Conservation (phyloP, 2,113 vertebrate species). For the Rousettus leschenaultii region DNA sequence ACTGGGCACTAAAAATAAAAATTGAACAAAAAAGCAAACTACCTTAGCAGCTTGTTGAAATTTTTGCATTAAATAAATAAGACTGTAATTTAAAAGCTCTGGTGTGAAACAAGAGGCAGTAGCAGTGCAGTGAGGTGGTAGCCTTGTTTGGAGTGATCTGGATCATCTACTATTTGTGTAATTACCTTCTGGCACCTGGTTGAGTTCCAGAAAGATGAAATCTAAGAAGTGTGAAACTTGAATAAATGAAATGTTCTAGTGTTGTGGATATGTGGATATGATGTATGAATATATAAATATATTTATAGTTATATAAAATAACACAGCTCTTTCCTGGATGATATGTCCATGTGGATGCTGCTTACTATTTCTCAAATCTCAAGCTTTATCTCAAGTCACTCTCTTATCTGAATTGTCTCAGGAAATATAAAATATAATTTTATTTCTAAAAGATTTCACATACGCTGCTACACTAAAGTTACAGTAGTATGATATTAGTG, state of each 20-base stretch:
- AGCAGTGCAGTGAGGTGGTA: neutral
- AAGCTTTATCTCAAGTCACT: conserved; percentile 12
- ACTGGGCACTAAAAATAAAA: neutral
- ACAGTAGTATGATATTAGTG: neutral
- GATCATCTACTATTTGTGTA: neutral
- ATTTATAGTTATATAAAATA: neutral
- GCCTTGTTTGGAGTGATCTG: conserved; percentile 9
- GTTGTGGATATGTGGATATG: neutral
- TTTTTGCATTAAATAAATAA: neutral
- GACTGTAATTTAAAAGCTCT: neutral
- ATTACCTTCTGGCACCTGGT: neutral
- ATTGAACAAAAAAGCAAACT: neutral
- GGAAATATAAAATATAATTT: conserved; percentile 24
- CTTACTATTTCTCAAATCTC: conserved; percentile 6
- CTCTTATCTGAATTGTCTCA: neutral
- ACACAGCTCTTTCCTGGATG: neutral
- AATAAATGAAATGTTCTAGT: conserved; percentile 22
- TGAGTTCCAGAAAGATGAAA: conserved; percentile 17
- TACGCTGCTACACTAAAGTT: neutral
- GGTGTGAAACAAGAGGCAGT: neutral
- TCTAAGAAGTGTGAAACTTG: conserved; percentile 14
- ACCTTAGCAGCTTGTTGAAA: neutral
- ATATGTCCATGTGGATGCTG: neutral
- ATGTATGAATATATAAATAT: neutral
- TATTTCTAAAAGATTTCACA: neutral